Conservation (phyloP, 53 echinoderm and acorn worm species). For the Echinometra lucunter region DNA sequence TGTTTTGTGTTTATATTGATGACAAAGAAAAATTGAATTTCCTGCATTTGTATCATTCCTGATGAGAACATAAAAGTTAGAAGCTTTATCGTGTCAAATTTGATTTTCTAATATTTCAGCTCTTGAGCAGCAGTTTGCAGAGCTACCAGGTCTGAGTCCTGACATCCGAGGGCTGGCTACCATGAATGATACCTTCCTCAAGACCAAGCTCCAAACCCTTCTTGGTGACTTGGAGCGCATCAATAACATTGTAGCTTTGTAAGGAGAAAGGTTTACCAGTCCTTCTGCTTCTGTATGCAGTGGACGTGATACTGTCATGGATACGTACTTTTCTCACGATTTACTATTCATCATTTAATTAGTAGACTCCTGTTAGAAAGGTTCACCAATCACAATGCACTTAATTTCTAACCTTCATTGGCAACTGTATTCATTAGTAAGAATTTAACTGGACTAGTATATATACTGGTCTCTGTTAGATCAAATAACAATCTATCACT, state of each 20-base stretch:
- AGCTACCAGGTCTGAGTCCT: constrained; percentile 62
- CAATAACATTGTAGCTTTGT: constrained; percentile 72
- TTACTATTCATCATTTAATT: neutral
- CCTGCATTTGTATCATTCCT: neutral
- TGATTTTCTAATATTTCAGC: neutral
- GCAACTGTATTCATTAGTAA: neutral
- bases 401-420: neutral
- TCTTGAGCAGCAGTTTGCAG: constrained; percentile 69
- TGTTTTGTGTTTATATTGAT: too few relatives aligned
- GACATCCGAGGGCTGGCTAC: constrained; percentile 67
- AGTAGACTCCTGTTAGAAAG: neutral
- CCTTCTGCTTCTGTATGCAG: neutral
- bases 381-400: neutral
- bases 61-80: neutral
- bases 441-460: neutral
- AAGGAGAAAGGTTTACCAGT: constrained; percentile 27
- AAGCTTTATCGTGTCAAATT: neutral
- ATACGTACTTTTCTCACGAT: neutral
- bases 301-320: neutral
- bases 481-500: too few relatives aligned
- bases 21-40: neutral
- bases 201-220: constrained; percentile 69
- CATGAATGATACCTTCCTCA: constrained; percentile 68
- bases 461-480: too few relatives aligned
- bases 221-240: constrained; percentile 76